phyloP scores from a whole-genome alignment of 2,797 vertebrate species.

The Melopsittacus undulatus region DNA sequence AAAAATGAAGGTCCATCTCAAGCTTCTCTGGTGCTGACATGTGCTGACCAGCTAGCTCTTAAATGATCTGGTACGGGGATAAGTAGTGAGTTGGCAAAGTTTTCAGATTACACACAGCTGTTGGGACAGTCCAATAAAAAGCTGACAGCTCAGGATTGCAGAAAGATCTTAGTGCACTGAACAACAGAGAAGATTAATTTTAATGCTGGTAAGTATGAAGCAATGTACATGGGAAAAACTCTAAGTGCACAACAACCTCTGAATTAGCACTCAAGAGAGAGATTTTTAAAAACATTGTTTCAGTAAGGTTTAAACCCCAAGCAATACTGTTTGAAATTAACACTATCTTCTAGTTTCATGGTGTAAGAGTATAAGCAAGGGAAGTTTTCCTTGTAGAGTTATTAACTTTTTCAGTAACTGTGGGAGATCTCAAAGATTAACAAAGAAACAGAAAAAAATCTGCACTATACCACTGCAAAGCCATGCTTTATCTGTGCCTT shows the following conservation, averaged over 20 bases:
- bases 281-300: background rate
- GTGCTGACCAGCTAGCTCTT: background rate
- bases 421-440: background rate
- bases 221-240: background rate
- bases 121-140: background rate
- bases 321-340: background rate
- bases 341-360: background rate
- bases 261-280: background rate
- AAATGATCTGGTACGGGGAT: background rate
- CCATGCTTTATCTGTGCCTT: background rate
- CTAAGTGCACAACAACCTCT: background rate
- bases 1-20: background rate
- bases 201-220: background rate
- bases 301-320: rapidly evolving
- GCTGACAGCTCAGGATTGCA: background rate
- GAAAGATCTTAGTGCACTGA: background rate
- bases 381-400: background rate
- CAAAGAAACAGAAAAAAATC: background rate
- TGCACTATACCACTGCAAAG: background rate
- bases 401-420: background rate
- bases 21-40: background rate
- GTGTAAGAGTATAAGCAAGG: background rate
- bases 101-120: background rate
- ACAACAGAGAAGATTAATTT: background rate
- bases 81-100: background rate